Conservation (phyloP, 2,113 vertebrate species). For the Chamaea fasciata region DNA sequence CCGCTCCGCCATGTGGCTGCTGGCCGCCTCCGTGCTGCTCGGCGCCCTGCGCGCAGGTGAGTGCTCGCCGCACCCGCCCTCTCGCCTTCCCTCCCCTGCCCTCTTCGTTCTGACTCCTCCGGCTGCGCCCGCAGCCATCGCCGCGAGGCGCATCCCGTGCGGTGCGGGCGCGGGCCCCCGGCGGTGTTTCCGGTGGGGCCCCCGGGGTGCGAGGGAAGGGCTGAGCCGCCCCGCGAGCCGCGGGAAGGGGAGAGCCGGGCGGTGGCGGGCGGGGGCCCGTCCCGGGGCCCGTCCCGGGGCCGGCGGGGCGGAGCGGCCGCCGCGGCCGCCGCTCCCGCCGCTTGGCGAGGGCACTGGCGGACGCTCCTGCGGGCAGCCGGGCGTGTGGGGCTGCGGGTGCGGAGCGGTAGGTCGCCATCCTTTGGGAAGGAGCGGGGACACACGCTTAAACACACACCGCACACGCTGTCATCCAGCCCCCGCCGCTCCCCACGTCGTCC, state of each 20-base stretch:
- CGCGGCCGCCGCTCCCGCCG: background rate
- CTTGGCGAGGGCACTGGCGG: too few species aligned
- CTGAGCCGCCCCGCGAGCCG: background rate
- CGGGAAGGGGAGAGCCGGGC: background rate
- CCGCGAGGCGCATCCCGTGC: too few species aligned
- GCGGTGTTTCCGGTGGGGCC: too few species aligned
- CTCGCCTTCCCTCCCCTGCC: background rate
- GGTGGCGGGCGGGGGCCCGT: background rate
- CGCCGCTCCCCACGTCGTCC: background rate
- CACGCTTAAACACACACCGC: accelerated
- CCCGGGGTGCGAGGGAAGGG: background rate
- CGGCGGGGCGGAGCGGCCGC: background rate
- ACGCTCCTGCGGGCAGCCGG: too few species aligned
- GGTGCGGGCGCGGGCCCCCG: background rate
- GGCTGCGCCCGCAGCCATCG: background rate
- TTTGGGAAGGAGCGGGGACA: background rate
- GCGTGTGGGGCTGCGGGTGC: background rate
- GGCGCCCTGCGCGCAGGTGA: background rate
- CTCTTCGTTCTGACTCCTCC: background rate
- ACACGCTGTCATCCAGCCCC: background rate
- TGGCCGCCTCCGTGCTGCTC: background rate
- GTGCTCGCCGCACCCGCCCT: background rate
- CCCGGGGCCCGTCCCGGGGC: background rate
- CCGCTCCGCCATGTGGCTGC: background rate
- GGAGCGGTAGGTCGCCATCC: background rate